Evolutionary conservation across 2,113 vertebrate species (phyloP).

Genomic region (Scytalopus superciliaris): DNA sequence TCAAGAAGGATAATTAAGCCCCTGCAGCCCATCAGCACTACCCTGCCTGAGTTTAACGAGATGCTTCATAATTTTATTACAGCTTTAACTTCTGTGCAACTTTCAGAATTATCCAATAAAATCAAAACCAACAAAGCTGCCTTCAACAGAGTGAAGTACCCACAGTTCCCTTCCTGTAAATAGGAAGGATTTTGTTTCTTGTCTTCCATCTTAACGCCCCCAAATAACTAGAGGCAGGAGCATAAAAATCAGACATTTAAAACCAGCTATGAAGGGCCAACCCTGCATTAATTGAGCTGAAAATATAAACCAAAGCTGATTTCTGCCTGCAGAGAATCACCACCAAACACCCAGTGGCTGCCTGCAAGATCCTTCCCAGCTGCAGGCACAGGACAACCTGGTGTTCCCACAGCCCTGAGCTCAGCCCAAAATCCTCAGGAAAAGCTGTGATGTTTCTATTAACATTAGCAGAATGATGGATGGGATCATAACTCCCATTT

Average conservation of each 20-base stretch:
- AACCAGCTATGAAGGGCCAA: background rate
- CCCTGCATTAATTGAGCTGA: background rate
- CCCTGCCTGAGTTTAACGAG: background rate
- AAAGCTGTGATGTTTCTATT: background rate
- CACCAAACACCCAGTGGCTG: rapidly evolving
- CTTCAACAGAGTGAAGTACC: background rate
- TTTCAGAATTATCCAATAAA: background rate
- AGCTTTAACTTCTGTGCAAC: slow-evolving; percentile 30
- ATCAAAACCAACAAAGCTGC: background rate
- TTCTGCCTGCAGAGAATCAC: background rate
- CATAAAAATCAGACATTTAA: background rate
- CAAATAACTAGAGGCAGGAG: background rate
- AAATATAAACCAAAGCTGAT: background rate
- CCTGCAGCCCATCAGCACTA: background rate
- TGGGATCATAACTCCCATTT: slow-evolving; percentile 24
- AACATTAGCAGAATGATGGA: background rate
- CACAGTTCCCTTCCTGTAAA: background rate
- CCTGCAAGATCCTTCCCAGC: background rate
- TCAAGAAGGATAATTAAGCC: slow-evolving; percentile 21
- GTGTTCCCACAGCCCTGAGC: background rate
- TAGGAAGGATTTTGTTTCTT: background rate
- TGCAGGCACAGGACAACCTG: slow-evolving; percentile 18
- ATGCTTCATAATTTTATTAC: slow-evolving; percentile 20
- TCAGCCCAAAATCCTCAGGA: background rate
- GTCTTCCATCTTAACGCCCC: background rate